Conservation (phyloP, 2,113 vertebrate genomes). For the Glaucomys volans region DNA sequence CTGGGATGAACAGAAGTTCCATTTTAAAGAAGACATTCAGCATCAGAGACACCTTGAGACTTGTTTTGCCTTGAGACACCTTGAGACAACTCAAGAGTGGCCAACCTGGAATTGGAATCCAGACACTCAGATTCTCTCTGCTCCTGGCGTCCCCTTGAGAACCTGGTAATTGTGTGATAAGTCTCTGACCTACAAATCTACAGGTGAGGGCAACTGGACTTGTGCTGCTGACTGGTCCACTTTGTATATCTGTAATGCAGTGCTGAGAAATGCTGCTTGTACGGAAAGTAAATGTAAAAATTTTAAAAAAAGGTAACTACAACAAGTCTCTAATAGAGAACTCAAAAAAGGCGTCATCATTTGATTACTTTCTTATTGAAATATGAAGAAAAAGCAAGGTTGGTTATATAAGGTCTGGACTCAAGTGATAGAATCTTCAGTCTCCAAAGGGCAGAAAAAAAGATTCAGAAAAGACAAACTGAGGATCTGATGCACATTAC, state of each 20-base stretch:
- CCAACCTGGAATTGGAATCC: not conserved
- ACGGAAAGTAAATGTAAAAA: constrained; percentile 32
- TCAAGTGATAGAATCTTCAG: not conserved
- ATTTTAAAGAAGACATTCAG: not conserved
- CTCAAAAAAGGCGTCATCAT: not conserved
- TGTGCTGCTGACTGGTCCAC: not conserved
- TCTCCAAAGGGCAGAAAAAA: not conserved
- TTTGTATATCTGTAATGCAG: not conserved
- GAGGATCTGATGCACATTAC: not conserved
- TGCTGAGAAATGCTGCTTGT: not conserved
- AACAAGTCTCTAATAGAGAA: not conserved
- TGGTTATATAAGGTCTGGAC: not conserved
- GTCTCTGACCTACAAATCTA: not conserved
- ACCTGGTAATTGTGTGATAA: not conserved
- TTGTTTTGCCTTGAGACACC: no score
- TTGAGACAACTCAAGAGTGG: no score
- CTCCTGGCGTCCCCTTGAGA: not conserved
- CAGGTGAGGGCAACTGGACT: not conserved
- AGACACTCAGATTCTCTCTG: not conserved
- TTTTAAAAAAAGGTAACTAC: not conserved
- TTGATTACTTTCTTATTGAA: constrained; percentile 11
- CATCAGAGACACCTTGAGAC: not conserved
- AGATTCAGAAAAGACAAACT: not conserved
- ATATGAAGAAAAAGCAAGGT: constrained; percentile 40
- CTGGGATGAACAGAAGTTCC: not conserved